Evolutionary conservation across 2,888 invertebrate genomes (phyloP), one percentile per base, ranked within the genome.

Genomic region (Parnassius mnemosyne): DNA sequence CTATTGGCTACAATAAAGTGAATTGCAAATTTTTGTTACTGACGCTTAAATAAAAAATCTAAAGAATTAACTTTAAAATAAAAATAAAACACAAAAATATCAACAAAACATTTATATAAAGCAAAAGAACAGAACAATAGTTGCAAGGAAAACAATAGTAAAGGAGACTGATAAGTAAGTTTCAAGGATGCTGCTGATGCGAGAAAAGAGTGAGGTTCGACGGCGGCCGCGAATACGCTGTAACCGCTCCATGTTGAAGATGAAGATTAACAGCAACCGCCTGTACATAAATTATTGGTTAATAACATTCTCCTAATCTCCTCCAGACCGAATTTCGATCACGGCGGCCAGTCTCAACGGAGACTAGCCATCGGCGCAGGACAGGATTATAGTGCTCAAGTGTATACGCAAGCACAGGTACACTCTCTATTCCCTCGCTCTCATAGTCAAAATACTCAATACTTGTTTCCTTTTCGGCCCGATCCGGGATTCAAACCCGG

Each of bases 91-190:
- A 42, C 9, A 49, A 34, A 41, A 42, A 44, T 57, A 42, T 73
- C 66, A 74, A 77, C 68, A 66, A 42, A 69, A 67, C 67, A 67
- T 77, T 75, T 79, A 84, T 73, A 84, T 78, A 61, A 88, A 73
- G 68, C 84, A 85, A 65, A 84, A 87, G 68, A 90, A 87, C 61
- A 89, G 76, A 25, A 87, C 77, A 61, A 89, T 79, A 3, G 87
- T 89, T 44, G 87, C 71, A 56, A 86, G 79, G 73, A 88, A 85
- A 52, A 78, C 79, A 9, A 82, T 69, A 12, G 77, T 75, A 69
- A 88, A 88, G 50, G 85, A 67, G 47, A 89, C 69, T 3, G 90
- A 89, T 68, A 89, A 89, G 72, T 84, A 88, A 42, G 72, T 75
- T 67, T 89, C 87, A 11, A 90, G 69, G 47, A 79, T 67, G 34